Percentiles rank a stretch among this genome's conserved stretches.
Conservation (phyloP, 2,888 invertebrate species). For the Pyralis farinalis region DNA sequence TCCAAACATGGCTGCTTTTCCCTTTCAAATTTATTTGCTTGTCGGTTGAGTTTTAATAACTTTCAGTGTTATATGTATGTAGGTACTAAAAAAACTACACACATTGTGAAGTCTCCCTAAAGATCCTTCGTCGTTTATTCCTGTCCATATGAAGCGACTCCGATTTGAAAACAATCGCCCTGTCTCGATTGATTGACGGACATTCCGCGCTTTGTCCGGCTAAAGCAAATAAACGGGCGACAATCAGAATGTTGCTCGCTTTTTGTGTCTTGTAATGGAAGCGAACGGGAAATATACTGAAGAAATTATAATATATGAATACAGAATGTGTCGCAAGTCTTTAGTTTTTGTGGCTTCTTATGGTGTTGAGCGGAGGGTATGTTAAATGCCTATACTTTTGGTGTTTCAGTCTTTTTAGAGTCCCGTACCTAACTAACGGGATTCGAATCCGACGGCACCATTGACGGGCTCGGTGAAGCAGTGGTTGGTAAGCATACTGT, state of each 20-base stretch:
- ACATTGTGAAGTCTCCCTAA: constrained; percentile 1
- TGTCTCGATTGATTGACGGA: constrained; percentile 39
- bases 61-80: no score
- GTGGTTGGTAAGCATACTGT: no score
- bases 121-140: constrained; percentile 35
- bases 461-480: no score
- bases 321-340: not conserved
- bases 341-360: not conserved
- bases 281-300: constrained; percentile 1
- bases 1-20: no score
- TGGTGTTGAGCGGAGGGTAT: no score
- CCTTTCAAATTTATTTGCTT: no score
- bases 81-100: not conserved
- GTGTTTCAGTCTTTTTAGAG: no score
- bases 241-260: constrained; percentile 6
- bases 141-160: constrained; percentile 32
- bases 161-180: constrained; percentile 58
- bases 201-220: constrained; percentile 16
- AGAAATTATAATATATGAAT: constrained; percentile 8
- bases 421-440: no score
- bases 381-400: no score
- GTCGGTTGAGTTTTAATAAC: no score
- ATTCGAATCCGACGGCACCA: no score
- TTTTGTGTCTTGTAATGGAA: constrained; percentile 6
- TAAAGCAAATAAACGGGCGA: constrained; percentile 3